Percentiles rank a stretch among this genome's conserved stretches.
These are phyloP conservation scores for Brachionus calyciflorus DNA, from an alignment of 1,140 invertebrate genomes.

Conservation along the genomic window DNA sequence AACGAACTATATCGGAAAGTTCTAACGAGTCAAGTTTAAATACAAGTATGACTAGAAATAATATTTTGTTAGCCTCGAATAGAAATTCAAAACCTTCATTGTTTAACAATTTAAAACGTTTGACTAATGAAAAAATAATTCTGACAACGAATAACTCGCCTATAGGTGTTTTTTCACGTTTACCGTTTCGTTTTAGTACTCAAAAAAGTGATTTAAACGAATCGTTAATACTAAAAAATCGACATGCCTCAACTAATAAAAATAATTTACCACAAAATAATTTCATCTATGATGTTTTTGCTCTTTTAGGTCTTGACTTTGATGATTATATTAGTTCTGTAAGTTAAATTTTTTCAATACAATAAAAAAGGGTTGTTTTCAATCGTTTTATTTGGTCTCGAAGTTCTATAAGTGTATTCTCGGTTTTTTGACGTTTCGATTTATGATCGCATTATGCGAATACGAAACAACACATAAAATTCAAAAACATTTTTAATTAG, in stretches of 20 bases:
- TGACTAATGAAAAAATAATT: conserved; percentile 28
- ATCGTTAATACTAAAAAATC: conserved; percentile 2
- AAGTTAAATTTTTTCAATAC: not conserved
- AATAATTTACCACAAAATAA: not conserved
- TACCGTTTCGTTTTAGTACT: not conserved
- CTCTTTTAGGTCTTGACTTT: not conserved
- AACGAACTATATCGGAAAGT: conserved; percentile 35
- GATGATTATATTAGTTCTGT: conserved; percentile 38
- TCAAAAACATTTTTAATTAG: no score
- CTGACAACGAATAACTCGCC: conserved; percentile 9
- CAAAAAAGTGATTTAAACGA: conserved; percentile 10
- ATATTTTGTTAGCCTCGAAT: not conserved
- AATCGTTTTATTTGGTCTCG: no score
- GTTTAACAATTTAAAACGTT: not conserved
- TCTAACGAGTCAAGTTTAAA: conserved; percentile 17
- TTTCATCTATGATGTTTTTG: conserved; percentile 40
- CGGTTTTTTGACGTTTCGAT: no score
- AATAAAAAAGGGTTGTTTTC: no score
- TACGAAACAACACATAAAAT: no score
- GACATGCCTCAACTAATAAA: not conserved
- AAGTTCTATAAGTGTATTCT: no score
- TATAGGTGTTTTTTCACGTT: conserved; percentile 25
- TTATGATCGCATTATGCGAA: no score
- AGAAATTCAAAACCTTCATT: not conserved
- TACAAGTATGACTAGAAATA: not conserved